A percentile compares a stretch with the other conserved stretches of the same genome.
Conservation (phyloP, 2,797 vertebrate genomes). For the Intellagama lesueurii region DNA sequence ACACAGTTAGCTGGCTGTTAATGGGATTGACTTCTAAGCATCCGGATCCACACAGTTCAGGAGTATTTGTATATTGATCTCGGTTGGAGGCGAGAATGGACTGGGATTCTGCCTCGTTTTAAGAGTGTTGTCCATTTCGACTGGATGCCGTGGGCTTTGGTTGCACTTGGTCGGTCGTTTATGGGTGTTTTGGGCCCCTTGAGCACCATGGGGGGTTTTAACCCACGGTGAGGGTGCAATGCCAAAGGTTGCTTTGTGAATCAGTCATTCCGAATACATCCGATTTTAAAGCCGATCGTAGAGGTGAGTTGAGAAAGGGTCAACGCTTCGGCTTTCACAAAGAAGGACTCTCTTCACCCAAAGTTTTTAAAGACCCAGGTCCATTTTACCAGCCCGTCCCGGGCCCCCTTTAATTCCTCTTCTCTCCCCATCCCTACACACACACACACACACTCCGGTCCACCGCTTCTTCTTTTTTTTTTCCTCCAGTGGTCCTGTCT, state of each 20-base stretch:
- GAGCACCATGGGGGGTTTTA: neutral
- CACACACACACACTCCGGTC: neutral
- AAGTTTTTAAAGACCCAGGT: neutral
- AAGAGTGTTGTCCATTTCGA: neutral
- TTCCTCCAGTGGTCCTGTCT: conserved; percentile 64
- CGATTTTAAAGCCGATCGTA: neutral
- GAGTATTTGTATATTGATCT: neutral
- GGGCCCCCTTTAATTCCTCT: neutral
- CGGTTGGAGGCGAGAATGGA: neutral
- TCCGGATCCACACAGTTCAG: neutral
- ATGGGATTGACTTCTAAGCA: neutral
- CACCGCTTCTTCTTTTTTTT: conserved; percentile 16
- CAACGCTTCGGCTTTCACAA: neutral
- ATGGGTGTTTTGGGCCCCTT: no score
- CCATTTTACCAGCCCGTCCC: neutral
- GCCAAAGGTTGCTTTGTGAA: neutral
- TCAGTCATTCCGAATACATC: no score
- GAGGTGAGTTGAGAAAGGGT: neutral
- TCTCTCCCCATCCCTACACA: neutral
- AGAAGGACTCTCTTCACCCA: neutral
- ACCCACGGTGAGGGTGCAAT: neutral
- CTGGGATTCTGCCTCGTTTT: neutral
- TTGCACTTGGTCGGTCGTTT: neutral
- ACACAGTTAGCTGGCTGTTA: neutral
- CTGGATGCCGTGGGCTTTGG: neutral